Evolutionary conservation across 2,113 vertebrate genomes (phyloP), one percentile per base, ranked within the genome.

Genomic region (Vulpes ferrilata): DNA sequence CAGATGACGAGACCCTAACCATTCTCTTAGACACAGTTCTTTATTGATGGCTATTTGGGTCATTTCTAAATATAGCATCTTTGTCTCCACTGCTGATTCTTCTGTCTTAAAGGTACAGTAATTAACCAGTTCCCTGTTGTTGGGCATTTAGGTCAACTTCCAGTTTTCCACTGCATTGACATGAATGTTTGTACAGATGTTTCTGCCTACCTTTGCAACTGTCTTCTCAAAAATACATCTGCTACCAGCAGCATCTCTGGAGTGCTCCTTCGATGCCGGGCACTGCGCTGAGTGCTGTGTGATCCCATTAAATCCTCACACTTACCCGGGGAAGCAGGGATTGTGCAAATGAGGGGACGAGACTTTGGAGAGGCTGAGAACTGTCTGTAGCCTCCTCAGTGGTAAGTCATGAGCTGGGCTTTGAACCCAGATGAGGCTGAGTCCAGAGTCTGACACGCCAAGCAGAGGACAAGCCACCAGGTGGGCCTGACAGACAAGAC

Each of bases 31-130:
- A 64, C 22, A 84, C n/a, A 51, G 84, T 27, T 62, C 55, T 80
- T 57, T 64, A 84, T 13, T 4, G 57, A 43, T 5, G 19, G 69
- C 69, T 76, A 9, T 59, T 19, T 80, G 83, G 53, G 84, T 85
- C 64, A n/a, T 57, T 71, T 86, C 65, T 94, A 88, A 94, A 35
- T 55, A 53, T 23, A 62, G 83, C 78, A 22, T 67, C 78, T 78
- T 53, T 88, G 82, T 43, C 2, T 32, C 32, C 0, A 23, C 59
- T 11, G 32, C 62, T 38, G 69, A 22, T 30, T 78, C 59, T 86
- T 35, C 51, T 43, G 11, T 38, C 30, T 87, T 25, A 7, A 30
- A 62, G 88, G 60, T 16, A 3, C 6, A 7, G 2, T 82, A 25
- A 35, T 64, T 79, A 25, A 35, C 30, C 30, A 3, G 48, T 35